Evolutionary conservation across 2,797 vertebrate genomes (phyloP).

Genomic region (Discoglossus pictus): DNA sequence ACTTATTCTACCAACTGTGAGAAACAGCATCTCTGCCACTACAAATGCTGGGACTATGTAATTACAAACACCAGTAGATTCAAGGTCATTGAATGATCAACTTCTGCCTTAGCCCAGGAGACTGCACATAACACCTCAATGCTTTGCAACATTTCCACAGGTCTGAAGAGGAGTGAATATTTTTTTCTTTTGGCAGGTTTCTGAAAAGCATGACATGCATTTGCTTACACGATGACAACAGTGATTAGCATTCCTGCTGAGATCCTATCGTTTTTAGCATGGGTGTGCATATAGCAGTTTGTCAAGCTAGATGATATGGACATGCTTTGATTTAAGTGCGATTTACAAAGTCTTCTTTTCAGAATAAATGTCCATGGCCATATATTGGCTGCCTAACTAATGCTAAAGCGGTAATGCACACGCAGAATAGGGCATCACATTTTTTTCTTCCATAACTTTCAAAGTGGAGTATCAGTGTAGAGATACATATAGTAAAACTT

Average conservation of each 20-base stretch:
- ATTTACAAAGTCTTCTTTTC: conserved; percentile 27
- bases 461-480: too few species aligned
- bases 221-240: conserved; percentile 38
- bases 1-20: too few species aligned
- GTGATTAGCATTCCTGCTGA: conserved; percentile 48
- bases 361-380: conserved; percentile 26
- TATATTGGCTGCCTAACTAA: background rate
- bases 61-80: conserved; percentile 22
- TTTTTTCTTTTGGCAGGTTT: conserved; percentile 26
- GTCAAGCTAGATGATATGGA: conserved; percentile 32
- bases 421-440: background rate
- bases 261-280: conserved; percentile 43
- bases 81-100: conserved; percentile 33
- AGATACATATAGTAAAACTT: too few species aligned
- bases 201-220: conserved; percentile 39
- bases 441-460: too few species aligned
- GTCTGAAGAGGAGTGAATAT: conserved; percentile 13
- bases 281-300: conserved; percentile 38
- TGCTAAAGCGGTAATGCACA: conserved; percentile 6
- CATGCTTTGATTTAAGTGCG: conserved; percentile 35
- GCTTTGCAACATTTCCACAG: conserved; percentile 26
- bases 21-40: background rate
- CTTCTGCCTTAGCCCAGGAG: conserved; percentile 29
- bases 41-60: conserved; percentile 23
- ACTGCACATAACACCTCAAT: conserved; percentile 31